These are phyloP conservation scores for Calosoma granatense DNA, from an alignment of 1,140 invertebrate species.

Conservation along the genomic window DNA sequence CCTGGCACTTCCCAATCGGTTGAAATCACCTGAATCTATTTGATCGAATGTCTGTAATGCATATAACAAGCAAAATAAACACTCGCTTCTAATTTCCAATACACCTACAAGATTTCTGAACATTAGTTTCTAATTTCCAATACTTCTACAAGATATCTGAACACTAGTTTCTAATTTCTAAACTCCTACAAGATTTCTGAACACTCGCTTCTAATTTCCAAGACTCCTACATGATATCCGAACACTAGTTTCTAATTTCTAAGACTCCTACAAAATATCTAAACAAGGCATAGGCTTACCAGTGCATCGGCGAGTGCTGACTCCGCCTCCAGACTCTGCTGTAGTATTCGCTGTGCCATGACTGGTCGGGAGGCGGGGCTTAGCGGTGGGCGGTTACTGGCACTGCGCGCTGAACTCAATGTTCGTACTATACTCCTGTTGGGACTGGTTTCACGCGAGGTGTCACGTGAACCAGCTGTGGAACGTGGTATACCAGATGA, in stretches of 20 bases:
- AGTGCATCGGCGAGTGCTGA: conserved; percentile 66
- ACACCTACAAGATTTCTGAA: conserved; percentile 10
- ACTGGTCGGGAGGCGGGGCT: conserved; percentile 47
- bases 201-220: no score
- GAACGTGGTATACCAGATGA: conserved; percentile 64
- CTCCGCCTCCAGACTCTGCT: conserved; percentile 84
- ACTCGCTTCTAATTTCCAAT: not conserved
- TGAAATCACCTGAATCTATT: conserved; percentile 12
- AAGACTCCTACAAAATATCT: no score
- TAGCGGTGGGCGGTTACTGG: conserved; percentile 39
- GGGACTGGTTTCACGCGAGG: conserved; percentile 56
- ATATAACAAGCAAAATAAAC: conserved; percentile 1
- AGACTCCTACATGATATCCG: no score
- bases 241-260: no score
- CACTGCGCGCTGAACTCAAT: conserved; percentile 30
- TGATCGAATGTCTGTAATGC: conserved; percentile 14
- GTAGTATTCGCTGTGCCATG: conserved; percentile 71
- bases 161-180: no score
- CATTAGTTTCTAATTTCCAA: no score
- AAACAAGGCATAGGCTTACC: conserved; percentile 42
- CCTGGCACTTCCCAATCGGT: conserved; percentile 22
- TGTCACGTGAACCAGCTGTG: conserved; percentile 55
- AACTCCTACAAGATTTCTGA: not conserved
- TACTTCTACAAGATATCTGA: no score
- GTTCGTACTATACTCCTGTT: conserved; percentile 23